Evolutionary conservation across 92 coral and sea anemone genomes (phyloP), one percentile per base, ranked within the genome.

Genomic region (Umimayanthus kanabou): DNA sequence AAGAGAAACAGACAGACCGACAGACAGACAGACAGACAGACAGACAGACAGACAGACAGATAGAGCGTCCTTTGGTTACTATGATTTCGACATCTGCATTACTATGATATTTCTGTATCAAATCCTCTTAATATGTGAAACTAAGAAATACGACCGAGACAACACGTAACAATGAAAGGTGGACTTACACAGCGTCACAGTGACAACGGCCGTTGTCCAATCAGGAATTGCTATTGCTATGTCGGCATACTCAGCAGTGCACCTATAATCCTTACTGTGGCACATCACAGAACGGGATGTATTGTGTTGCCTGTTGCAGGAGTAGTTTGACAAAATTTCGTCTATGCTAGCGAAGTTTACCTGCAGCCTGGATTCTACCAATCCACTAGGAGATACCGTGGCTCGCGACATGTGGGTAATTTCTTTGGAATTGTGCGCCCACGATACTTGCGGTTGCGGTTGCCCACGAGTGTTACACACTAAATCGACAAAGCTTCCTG

Each of bases 121-220:
- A 33, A 33, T 33, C 37, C 37, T 33, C 37, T 33, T 33, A n/a
- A n/a, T n/a, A 33, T 33, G 37, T 33, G 37, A 33, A 33, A 33
- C 14, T 13, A 53, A 11, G 58, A 14, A 47, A 20, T 16, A 16
- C 15, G 58, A 8, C 6, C 1, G 7, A 42, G 49, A 22, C 9
- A 30, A 13, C n/a, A 15, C 23, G 2, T 4, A 39, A 9, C 39
- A 75, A 86, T 67, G 9, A 16, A 55, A 28, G 30, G 66, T 6
- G 20, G 47, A 91, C 91, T 88, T 81, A 92, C 94, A 85, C 20
- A 92, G 92, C 15, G 25, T 23, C 0, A 82, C 88, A 3, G 67
- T 66, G 2, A 92, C 88, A 50, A 33, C 71, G 0, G 94, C 90
- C 53, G 80, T 33, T 65, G 42, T 39, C 64, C 73, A 61, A 23